These are phyloP conservation scores for Salarias fasciatus DNA, from an alignment of 2,797 vertebrate species.

Conservation along the genomic window DNA sequence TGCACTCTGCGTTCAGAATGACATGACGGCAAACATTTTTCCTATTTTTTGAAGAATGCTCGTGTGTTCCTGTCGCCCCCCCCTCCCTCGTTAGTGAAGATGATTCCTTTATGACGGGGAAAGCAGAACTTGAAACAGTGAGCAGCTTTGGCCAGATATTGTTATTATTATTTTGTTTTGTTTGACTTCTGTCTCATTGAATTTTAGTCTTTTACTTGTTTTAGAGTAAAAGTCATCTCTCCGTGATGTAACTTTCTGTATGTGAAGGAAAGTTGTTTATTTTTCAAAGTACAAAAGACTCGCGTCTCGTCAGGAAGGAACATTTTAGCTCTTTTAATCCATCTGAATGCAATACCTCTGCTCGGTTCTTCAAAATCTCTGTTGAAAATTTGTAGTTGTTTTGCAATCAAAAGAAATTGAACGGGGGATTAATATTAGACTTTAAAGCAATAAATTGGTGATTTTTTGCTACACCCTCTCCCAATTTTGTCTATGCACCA, in stretches of 20 bases:
- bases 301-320: conserved; percentile 68
- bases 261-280: conserved; percentile 75
- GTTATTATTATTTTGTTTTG: conserved; percentile 58
- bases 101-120: conserved; percentile 73
- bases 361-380: conserved; percentile 75
- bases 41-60: conserved; percentile 78
- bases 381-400: conserved; percentile 80
- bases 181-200: conserved; percentile 65
- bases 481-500: conserved; percentile 87
- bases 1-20: conserved; percentile 74
- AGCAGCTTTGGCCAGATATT: conserved; percentile 87
- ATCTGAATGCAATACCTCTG: conserved; percentile 86
- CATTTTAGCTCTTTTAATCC: conserved; percentile 74
- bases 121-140: conserved; percentile 83
- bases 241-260: conserved; percentile 76
- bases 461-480: conserved; percentile 80
- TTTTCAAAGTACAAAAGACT: conserved; percentile 74
- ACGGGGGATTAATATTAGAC: conserved; percentile 77
- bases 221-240: conserved; percentile 85
- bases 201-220: conserved; percentile 88
- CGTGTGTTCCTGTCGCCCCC: conserved; percentile 75
- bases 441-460: conserved; percentile 87
- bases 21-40: conserved; percentile 73
- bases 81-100: conserved; percentile 75
- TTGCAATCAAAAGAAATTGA: conserved; percentile 82